Conservation (phyloP, 2,113 vertebrate species). For the Marmota monax region DNA sequence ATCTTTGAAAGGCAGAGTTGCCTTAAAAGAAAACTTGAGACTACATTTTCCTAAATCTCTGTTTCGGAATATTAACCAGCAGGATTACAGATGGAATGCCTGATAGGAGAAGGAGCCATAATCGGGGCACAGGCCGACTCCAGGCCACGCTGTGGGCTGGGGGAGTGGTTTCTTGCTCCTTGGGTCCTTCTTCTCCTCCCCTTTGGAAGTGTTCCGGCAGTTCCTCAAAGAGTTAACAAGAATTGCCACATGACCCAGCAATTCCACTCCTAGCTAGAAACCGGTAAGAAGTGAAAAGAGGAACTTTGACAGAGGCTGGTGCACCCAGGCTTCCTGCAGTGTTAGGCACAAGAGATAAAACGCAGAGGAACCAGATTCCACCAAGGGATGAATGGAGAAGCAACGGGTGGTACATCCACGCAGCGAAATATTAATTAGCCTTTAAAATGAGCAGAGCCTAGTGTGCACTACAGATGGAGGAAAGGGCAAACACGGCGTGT, state of each 20-base stretch:
- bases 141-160: background rate
- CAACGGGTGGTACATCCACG: accelerated
- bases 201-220: background rate
- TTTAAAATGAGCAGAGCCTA: background rate
- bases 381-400: accelerated
- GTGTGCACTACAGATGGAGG: background rate
- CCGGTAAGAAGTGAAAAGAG: background rate
- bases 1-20: slow-evolving; percentile 56
- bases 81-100: background rate
- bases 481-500: too few relatives aligned
- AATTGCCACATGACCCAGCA: background rate
- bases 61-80: background rate
- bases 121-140: too few relatives aligned
- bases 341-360: background rate
- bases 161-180: background rate
- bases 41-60: background rate
- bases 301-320: background rate
- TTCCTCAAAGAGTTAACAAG: background rate
- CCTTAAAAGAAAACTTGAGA: background rate
- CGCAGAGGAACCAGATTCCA: background rate
- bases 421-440: background rate
- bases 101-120: background rate
- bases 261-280: background rate
- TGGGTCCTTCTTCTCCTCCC: background rate
- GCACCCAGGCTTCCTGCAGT: accelerated